Conservation (phyloP, 2,113 vertebrate genomes). For the Phodopus roborovskii region DNA sequence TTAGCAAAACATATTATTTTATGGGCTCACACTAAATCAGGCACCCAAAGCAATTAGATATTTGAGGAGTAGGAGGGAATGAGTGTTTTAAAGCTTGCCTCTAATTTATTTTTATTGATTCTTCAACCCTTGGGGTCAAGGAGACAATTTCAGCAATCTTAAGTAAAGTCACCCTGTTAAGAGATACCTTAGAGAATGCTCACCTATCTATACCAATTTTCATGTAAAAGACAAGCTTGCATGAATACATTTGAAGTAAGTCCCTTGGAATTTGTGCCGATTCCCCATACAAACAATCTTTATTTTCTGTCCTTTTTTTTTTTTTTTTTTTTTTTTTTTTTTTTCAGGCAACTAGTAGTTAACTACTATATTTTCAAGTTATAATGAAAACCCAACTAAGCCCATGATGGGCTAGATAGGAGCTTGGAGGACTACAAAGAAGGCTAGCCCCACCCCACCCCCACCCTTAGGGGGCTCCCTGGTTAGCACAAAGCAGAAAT, state of each 20-base stretch:
- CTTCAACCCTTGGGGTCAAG: constrained; percentile 13
- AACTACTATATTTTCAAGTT: constrained; percentile 49
- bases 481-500: constrained; percentile 65
- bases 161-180: constrained; percentile 13
- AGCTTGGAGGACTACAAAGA: constrained; percentile 31
- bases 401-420: constrained; percentile 30
- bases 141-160: constrained; percentile 35
- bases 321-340: not conserved
- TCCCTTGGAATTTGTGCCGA: not conserved
- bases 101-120: constrained; percentile 60
- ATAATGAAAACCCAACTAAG: constrained; percentile 66
- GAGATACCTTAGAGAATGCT: not conserved
- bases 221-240: not conserved
- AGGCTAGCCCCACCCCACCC: not conserved
- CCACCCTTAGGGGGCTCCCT: constrained; percentile 62
- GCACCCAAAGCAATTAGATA: constrained; percentile 60
- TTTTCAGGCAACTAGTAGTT: constrained; percentile 31
- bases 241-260: not conserved
- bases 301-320: constrained; percentile 53
- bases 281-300: constrained; percentile 25
- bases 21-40: constrained; percentile 43
- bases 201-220: not conserved
- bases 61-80: not conserved
- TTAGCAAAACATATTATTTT: constrained; percentile 55
- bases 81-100: constrained; percentile 44